phyloP scores from a whole-genome alignment of 2,888 invertebrate species.

The Tenodera sinensis region DNA sequence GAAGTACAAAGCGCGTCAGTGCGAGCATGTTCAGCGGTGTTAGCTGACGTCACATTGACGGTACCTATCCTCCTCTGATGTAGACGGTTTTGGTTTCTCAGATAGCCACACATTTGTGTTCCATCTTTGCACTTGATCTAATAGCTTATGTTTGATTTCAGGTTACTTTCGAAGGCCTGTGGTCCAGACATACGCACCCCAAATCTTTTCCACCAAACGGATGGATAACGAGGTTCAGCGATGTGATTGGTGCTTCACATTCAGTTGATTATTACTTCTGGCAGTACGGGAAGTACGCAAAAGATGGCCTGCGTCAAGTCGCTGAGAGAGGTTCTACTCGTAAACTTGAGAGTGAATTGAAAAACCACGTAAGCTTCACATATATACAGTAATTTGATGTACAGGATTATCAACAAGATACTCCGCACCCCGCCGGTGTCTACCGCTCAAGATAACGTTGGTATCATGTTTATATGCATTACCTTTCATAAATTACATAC shows the following conservation, averaged over 20 bases:
- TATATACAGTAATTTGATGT: not conserved
- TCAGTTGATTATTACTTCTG: constrained; percentile 53
- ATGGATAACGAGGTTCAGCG: constrained; percentile 52
- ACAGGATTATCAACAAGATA: too few relatives aligned
- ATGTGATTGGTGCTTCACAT: constrained; percentile 57
- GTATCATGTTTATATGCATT: too few relatives aligned
- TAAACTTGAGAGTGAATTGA: constrained; percentile 56
- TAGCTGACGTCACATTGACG: too few relatives aligned
- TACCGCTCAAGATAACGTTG: too few relatives aligned
- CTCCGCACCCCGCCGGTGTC: too few relatives aligned
- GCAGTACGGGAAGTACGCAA: constrained; percentile 53
- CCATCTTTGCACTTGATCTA: not conserved
- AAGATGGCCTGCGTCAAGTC: constrained; percentile 54
- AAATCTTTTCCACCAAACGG: constrained; percentile 55
- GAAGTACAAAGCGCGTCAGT: too few relatives aligned
- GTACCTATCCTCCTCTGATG: too few relatives aligned
- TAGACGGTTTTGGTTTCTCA: too few relatives aligned
- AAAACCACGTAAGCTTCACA: constrained; percentile 46
- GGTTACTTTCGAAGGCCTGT: constrained; percentile 55
- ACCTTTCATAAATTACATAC: too few relatives aligned
- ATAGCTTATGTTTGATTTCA: constrained; percentile 26
- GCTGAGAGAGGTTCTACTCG: constrained; percentile 58
- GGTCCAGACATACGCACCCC: constrained; percentile 60
- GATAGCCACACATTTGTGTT: too few relatives aligned
- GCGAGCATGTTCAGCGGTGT: too few relatives aligned